Base-by-base conservation (phyloP, 2,888 invertebrate species). In the Campoletis raptor region DNA sequence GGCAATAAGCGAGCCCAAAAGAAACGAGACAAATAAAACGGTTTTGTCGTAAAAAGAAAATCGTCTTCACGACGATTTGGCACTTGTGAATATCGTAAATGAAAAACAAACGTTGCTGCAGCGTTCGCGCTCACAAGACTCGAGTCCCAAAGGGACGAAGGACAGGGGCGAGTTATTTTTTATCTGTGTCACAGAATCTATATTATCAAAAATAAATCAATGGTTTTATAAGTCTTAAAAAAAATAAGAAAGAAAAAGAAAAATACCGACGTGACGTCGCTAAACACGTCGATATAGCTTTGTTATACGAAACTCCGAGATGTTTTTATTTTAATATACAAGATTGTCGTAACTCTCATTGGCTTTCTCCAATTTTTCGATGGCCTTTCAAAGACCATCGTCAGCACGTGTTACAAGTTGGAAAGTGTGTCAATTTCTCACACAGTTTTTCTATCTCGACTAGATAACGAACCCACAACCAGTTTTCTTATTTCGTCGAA, bases 1-100 rank as follows among this genome's bases (percentile, higher is more conserved):
- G 97, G 98, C 89, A 98, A 98, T 93, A 99, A 99, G 95, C 95
- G 99, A 88, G 97, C 98, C 92, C 97, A 98, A 93, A 98, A 99
- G 94, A 99, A 99, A 94, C 97, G 98, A 90, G 97, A 98, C 87
- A 97, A 97, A 90, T 94, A 87, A 82, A 86, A 79, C 48, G 24
- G 30, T 73, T 40, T 61, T 79, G 48, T 45, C n/a, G 30, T n/a
- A 15, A 37, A 30, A n/a, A 54, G 67, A 67, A 57, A 52, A 72
- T 48, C 48, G 40, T 70, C 81, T 52, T 72, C 30, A 48, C 40
- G 69, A 2, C 61, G 74, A 83, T 78, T 70, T 61, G 42, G 42
- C 54, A 81, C 70, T 86, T 82, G 86, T 82, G 81, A 86, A 86
- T 86, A 82, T 69, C 54, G 69, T 69, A 74, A 37, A 73, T 36